Evolutionary conservation across 2,797 vertebrate genomes (phyloP).

Genomic region (Coccyzus lansbergi): DNA sequence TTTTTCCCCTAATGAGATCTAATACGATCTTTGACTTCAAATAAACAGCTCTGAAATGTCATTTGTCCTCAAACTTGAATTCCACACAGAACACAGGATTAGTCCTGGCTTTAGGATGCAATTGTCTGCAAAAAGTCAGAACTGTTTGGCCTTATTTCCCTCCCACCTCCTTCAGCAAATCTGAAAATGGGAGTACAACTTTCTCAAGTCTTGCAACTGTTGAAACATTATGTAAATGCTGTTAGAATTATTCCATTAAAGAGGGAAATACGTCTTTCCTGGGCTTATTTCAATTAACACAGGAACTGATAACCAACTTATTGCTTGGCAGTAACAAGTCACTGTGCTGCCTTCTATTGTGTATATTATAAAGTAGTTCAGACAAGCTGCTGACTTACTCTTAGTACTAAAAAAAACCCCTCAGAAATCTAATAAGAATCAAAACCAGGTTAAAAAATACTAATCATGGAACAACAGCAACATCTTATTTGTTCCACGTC

Average conservation of each 20-base stretch:
- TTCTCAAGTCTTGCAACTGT: not conserved
- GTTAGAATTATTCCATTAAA: not conserved
- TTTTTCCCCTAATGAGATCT: not conserved
- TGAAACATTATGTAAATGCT: not conserved
- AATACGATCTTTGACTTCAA: not conserved
- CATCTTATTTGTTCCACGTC: not conserved
- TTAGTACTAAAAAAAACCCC: not conserved
- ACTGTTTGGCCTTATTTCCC: not conserved
- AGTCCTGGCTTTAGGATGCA: not conserved
- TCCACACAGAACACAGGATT: not conserved
- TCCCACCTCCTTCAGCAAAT: not conserved
- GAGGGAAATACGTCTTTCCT: conserved; percentile 26
- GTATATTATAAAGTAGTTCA: not conserved
- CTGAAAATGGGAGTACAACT: not conserved
- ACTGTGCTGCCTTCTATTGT: not conserved
- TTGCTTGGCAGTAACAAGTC: not conserved
- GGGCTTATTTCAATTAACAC: conserved; percentile 1
- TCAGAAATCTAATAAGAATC: conserved; percentile 5
- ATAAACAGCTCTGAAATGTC: not conserved
- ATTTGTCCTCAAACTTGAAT: not conserved
- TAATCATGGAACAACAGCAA: not conserved
- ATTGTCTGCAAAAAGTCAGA: not conserved
- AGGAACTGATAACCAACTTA: not conserved
- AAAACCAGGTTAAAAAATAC: not conserved
- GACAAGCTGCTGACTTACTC: conserved; percentile 9